A percentile compares a stretch with the other conserved stretches of the same genome.
These are phyloP conservation scores for Nannobrachium achirus DNA, from an alignment of 2,113 vertebrate genomes.

Conservation along the genomic window DNA sequence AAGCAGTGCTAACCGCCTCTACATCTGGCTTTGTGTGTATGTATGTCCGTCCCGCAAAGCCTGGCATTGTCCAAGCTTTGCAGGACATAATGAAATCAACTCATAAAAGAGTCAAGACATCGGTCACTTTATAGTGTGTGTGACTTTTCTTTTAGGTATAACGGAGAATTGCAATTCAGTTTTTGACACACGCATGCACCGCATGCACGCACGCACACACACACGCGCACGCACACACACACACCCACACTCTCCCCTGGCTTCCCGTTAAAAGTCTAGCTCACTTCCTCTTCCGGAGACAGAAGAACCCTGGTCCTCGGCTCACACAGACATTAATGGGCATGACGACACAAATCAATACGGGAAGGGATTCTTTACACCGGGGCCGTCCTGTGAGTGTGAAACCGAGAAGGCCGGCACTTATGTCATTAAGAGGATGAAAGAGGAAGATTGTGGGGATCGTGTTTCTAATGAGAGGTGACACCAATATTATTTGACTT, in stretches of 20 bases:
- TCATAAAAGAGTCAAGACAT: no score
- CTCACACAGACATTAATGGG: conserved; percentile 49
- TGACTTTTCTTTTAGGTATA: no score
- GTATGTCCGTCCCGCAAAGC: no score
- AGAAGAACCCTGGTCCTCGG: conserved; percentile 43
- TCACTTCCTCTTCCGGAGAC: conserved; percentile 32
- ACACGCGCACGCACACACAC: no score
- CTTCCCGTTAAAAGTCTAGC: not conserved
- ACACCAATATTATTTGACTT: conserved; percentile 18
- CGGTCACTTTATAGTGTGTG: no score
- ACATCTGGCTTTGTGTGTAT: no score
- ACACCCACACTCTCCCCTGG: not conserved
- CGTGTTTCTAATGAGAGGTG: conserved; percentile 41
- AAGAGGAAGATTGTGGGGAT: conserved; percentile 18
- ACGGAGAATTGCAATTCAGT: no score
- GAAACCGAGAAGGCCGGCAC: conserved; percentile 38
- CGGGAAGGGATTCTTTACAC: conserved; percentile 60
- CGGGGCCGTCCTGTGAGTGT: conserved; percentile 64
- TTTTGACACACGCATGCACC: no score
- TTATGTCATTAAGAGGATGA: conserved; percentile 58
- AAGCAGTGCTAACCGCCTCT: no score
- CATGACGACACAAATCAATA: conserved; percentile 57
- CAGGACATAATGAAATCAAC: no score
- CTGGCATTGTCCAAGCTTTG: no score
- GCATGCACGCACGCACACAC: no score